Evolutionary conservation across 2,888 invertebrate species (phyloP), one percentile per base, ranked within the genome.

Genomic region (Drosophila meridionalis): DNA sequence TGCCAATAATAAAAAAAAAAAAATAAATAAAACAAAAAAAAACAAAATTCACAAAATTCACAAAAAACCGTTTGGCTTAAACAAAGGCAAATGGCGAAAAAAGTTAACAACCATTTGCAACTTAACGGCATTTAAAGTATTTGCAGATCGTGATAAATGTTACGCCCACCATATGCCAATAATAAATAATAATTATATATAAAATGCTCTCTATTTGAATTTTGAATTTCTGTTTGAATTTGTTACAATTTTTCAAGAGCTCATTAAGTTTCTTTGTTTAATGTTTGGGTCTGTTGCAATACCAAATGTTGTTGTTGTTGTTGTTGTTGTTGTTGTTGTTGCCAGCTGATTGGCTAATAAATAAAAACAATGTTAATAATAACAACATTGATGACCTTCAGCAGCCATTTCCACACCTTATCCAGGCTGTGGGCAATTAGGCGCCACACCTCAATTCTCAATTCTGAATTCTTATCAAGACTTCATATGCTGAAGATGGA

Each of bases 131-230:
- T 80, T 78, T 69, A 73, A 76, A 79, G 71, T 76, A 80, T 83
- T 83, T 84, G 82, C 67, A 60, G 82, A 72, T 88, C 84, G 87
- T 88, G 85, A 82, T 86, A 78, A 70, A 73, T 60, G 85, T 69
- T 86, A 88, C 85, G 89, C 85, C 89, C 85, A 88, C 89, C 9
- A 58, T 76, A 76, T 68, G 68, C 64, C 68, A 76, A 79, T 74
- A 78, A 69, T n/a, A 67, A 74, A 65, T 59, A 70, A 60, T 20
- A 52, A 50, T 26, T 12, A 28, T 6, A 50, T 20, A 11, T 59
- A 58, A 67, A 62, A 69, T 52, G 64, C 61, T 58, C 36, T 60
- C 30, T 55, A 42, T 69, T 59, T 57, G 38, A 69, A 50, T 65
- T 76, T 57, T 57, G 47, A 69, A 43, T 73, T 80, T 60, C 42